Conservation (phyloP, 2,888 invertebrate genomes). For the Taenaris catops region DNA sequence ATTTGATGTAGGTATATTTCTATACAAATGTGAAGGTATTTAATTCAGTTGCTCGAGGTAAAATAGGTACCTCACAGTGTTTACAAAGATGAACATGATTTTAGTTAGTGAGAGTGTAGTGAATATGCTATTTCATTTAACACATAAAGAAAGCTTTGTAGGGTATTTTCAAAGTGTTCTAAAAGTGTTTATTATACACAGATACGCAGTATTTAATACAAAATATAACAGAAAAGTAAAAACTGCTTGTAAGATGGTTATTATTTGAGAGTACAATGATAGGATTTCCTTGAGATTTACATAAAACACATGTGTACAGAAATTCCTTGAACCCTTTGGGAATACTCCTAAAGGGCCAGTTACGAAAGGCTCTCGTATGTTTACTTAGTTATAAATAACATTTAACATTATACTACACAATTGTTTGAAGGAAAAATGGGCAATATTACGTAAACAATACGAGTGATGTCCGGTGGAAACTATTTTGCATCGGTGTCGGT, state of each 20-base stretch:
- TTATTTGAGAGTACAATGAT: constrained; percentile 12
- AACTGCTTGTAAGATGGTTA: not conserved
- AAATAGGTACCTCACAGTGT: no score
- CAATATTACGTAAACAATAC: not conserved
- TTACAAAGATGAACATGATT: no score
- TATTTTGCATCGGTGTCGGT: constrained; percentile 10
- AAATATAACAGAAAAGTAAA: not conserved
- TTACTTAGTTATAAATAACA: constrained; percentile 24
- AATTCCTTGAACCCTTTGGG: constrained; percentile 31
- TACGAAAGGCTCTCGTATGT: constrained; percentile 26
- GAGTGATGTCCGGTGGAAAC: constrained; percentile 12
- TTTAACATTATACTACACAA: constrained; percentile 7
- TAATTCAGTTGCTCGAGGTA: no score
- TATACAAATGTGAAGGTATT: no score
- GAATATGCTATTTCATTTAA: no score
- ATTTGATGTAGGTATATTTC: no score
- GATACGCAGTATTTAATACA: no score
- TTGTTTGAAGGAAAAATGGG: constrained; percentile 8
- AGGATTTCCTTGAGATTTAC: constrained; percentile 33
- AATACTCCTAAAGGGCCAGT: constrained; percentile 28
- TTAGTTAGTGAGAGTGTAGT: no score
- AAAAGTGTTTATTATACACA: no score
- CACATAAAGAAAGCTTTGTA: no score
- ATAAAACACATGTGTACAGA: constrained; percentile 30
- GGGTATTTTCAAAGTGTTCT: no score